Conservation (phyloP, 2,888 invertebrate genomes). For the Dasypogon diadema region DNA sequence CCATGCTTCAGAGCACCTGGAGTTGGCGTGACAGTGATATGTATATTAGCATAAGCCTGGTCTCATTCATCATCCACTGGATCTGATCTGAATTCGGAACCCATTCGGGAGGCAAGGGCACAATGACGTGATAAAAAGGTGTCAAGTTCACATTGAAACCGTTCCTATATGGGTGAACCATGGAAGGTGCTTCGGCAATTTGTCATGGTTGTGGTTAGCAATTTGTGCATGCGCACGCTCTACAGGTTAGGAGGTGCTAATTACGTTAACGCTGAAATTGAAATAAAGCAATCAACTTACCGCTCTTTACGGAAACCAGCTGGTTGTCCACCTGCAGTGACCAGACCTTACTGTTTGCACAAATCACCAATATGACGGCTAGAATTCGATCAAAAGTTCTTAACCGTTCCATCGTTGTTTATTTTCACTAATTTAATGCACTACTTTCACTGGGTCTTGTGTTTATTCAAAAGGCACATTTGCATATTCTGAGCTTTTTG, state of each 20-base stretch:
- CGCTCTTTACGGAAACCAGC: slow-evolving; percentile 67
- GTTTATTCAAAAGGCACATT: neutral
- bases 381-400: slow-evolving; percentile 12
- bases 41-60: slow-evolving; percentile 12
- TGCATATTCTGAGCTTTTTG: slow-evolving; percentile 5
- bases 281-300: slow-evolving; percentile 60
- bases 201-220: slow-evolving; percentile 23
- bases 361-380: slow-evolving; percentile 15
- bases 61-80: slow-evolving; percentile 2
- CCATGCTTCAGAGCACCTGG: slow-evolving; percentile 28
- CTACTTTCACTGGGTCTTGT: neutral
- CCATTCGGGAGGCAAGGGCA: neutral
- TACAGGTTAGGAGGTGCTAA: slow-evolving; percentile 29
- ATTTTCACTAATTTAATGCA: neutral
- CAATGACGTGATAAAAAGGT: slow-evolving; percentile 30
- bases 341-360: neutral
- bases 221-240: neutral
- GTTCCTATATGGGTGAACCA: slow-evolving; percentile 17
- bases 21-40: slow-evolving; percentile 42
- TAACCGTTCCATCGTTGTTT: neutral
- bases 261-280: slow-evolving; percentile 18
- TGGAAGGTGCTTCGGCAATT: neutral
- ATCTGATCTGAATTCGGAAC: neutral
- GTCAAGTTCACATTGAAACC: slow-evolving; percentile 43
- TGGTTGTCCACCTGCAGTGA: slow-evolving; percentile 64